Base-by-base conservation (phyloP, 2,888 invertebrate genomes). In the Cryptus armator region DNA sequence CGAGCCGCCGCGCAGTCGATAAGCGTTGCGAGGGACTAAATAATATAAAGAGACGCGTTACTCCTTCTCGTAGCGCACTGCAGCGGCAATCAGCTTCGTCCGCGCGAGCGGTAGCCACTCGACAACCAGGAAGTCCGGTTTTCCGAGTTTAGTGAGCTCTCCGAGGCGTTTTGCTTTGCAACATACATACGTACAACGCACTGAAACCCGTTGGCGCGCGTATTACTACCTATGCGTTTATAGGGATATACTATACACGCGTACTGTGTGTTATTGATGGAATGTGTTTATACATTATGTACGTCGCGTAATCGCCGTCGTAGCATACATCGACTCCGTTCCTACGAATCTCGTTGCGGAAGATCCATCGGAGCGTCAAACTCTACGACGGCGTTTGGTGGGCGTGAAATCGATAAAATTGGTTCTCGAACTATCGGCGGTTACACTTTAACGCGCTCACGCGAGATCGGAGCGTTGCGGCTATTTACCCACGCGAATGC, bases 331-430 rank as follows among this genome's bases (percentile, higher is more conserved):
- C 9, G 24, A 51, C 51, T 12, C n/a, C 46, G 44, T 19, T 16
- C n/a, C 37, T 24, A 9, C 46, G 46, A 64, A 46, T 32, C n/a
- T n/a, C 24, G 24, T 37, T 9, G 32, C 59, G 19, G 62, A 74
- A 62, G 32, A 74, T 62, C 74, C 37, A 48, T 46, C 74, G 68
- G 6, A 37, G 67, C 46, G 37, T 43, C 32, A 51, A 64, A 70
- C 64, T 64, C 70, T 37, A 32, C 64, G 24, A 19, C 51, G 10
- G 9, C 75, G 6, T 32, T 53, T 24, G 37, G 64, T 74, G 14
- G 70, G 66, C 67, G 84, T 76, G 59, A 75, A 84, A 84, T 84
- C 87, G 81, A 87, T 77, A 77, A 71, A 87, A 83, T 84, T 51
- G 79, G 78, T 76, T 83, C 78, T 64, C 10, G 10, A 29, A 70